These are phyloP conservation scores for Octopus bimaculoides DNA, from an alignment of 1,140 invertebrate species.

Conservation along the genomic window DNA sequence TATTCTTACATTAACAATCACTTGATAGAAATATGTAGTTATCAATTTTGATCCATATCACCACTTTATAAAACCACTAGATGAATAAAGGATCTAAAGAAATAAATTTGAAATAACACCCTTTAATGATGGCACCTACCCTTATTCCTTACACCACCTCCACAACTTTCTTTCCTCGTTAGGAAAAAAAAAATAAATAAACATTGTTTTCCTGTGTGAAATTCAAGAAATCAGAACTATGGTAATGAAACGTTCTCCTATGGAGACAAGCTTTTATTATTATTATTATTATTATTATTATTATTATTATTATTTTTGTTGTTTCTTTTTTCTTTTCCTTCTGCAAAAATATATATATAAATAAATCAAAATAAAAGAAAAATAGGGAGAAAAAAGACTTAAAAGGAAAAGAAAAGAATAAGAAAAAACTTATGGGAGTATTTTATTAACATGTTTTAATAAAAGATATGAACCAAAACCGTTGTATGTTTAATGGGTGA, in stretches of 20 bases:
- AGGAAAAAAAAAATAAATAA: constrained; percentile 8
- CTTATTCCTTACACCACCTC: background rate
- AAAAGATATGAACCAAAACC: too few species aligned
- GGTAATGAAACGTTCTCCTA: background rate
- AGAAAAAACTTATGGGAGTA: background rate
- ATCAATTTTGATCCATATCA: too few species aligned
- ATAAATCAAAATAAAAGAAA: background rate
- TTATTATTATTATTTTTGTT: too few species aligned
- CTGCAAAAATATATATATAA: background rate
- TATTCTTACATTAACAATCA: too few species aligned
- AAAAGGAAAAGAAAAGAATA: background rate
- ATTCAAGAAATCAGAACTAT: background rate
- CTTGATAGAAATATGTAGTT: too few species aligned
- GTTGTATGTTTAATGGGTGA: too few species aligned
- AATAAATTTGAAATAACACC: background rate
- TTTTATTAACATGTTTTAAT: background rate
- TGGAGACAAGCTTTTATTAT: constrained; percentile 3
- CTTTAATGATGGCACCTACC: background rate
- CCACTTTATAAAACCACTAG: background rate
- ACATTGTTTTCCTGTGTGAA: background rate
- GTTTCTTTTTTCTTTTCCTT: background rate
- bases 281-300: background rate
- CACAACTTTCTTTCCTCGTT: background rate
- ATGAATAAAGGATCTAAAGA: background rate
- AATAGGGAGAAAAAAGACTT: background rate